Conservation (phyloP, 2,113 vertebrate species). For the Argyrosomus japonicus region DNA sequence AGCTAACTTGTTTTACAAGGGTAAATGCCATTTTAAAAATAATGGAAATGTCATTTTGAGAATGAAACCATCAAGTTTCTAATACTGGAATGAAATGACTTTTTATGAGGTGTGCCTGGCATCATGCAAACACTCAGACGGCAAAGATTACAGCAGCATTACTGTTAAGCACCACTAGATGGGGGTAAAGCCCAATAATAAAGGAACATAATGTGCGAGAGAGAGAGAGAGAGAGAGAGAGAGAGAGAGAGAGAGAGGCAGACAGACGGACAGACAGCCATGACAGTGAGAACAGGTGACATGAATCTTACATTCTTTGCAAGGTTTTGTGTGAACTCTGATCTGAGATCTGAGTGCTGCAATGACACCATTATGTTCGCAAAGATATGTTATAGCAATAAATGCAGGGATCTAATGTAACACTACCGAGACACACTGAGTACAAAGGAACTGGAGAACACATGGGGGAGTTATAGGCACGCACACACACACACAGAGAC, state of each 20-base stretch:
- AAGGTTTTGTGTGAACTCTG: constrained; percentile 38
- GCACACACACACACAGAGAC: neutral
- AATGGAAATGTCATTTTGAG: neutral
- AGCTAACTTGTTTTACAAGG: neutral
- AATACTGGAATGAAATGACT: neutral
- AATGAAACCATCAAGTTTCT: constrained; percentile 1
- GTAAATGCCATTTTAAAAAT: neutral
- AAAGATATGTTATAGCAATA: constrained; percentile 35
- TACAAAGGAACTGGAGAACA: constrained; percentile 48
- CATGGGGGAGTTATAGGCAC: constrained; percentile 1
- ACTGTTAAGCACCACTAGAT: constrained; percentile 69
- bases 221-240: neutral
- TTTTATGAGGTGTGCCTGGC: neutral
- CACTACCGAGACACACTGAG: constrained; percentile 2
- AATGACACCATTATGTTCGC: neutral
- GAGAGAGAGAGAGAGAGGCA: neutral
- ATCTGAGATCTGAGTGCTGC: constrained; percentile 38
- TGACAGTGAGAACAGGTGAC: constrained; percentile 39
- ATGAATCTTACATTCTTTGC: constrained; percentile 32
- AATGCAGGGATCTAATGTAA: constrained; percentile 34
- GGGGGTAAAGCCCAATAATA: constrained; percentile 57
- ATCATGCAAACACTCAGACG: neutral
- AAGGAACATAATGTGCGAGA: neutral
- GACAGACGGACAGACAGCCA: neutral
- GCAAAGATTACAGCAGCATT: neutral